Base-by-base conservation (phyloP, 1,140 invertebrate genomes). In the Drosophila arawakana region DNA sequence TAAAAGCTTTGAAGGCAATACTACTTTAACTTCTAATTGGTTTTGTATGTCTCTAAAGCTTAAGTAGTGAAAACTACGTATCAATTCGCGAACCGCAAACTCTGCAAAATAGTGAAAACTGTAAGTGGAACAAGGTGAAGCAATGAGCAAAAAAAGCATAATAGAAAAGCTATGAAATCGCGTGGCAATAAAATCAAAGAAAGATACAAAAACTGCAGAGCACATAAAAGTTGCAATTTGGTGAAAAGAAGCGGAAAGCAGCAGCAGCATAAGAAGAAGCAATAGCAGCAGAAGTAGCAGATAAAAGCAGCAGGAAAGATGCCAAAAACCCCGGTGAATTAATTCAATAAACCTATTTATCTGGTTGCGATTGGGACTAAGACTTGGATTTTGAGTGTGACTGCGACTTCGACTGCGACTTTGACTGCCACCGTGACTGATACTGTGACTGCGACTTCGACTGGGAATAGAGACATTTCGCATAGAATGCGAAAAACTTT, bases 291-390 rank as follows among this genome's bases (percentile, higher is more conserved):
- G 25, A 30, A 30, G 25, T 30, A 30, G 25, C 25, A 30, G 25
- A 30, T 30, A 30, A 30, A 30, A 30, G 10, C 55, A 61, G 43
- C 35, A 47, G 34, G 50, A 25, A 61, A 11, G 37, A 49, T 25
- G 21, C 44, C 54, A 58, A 30, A 41, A 41, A 39, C 76, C 67
- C 80, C 30, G 73, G 77, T 61, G 83, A 68, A 88, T 86, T 86
- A 86, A 86, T 86, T 86, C 83, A 86, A 86, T 86, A 86, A 86
- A 88, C 83, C 83, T 86, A 88, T 86, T 86, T 86, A 86, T 86
- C 70, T 80, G 76, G 61, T 65, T 61, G 71, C 75, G 47, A 46
- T 73, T 76, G 62, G 61, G 61, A 30, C 25, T 30, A 30, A 30
- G 25, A 5, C 25, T 30, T 30, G 25, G 25, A 4, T 30, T 30